A percentile compares a stretch with the other conserved stretches of the same genome.
phyloP scores from a whole-genome alignment of 2,888 invertebrate genomes.

The Perizoma flavofasciatum region DNA sequence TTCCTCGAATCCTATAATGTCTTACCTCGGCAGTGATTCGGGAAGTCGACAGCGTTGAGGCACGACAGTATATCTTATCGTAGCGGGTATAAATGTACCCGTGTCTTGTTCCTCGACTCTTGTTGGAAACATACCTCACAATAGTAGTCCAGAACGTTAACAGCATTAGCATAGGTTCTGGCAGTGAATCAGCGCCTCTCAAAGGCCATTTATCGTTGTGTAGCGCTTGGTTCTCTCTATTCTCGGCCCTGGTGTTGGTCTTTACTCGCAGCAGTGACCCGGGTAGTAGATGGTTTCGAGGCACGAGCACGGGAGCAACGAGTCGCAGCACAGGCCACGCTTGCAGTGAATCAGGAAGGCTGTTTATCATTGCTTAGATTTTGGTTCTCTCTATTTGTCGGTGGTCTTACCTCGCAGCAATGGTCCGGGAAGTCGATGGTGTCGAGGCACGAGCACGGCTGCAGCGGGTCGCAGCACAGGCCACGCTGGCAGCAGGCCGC shows the following conservation, averaged over 20 bases:
- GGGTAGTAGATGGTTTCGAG: conserved; percentile 22
- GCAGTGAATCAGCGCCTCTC: too few species aligned
- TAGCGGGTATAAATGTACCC: too few species aligned
- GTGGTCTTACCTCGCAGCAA: conserved; percentile 7
- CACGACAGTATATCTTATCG: not conserved
- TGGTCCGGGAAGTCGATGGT: conserved; percentile 66
- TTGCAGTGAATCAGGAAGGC: conserved; percentile 19
- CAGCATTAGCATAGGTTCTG: too few species aligned
- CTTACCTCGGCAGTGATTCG: conserved; percentile 23
- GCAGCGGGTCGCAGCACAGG: conserved; percentile 74
- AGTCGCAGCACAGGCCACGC: not conserved
- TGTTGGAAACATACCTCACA: too few species aligned
- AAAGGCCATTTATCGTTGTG: too few species aligned
- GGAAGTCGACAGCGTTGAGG: conserved; percentile 23
- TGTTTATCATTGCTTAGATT: not conserved
- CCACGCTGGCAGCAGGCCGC: conserved; percentile 70
- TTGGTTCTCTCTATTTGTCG: not conserved
- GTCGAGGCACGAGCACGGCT: conserved; percentile 73
- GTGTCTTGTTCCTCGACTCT: too few species aligned
- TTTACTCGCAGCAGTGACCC: conserved; percentile 23
- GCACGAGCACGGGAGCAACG: not conserved
- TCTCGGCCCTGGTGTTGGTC: not conserved
- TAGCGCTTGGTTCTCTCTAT: too few species aligned
- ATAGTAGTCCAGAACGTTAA: too few species aligned
- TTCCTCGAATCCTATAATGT: too few species aligned